These are phyloP conservation scores for Acrocera orbiculus DNA, from an alignment of 2,888 invertebrate genomes.

Conservation along the genomic window DNA sequence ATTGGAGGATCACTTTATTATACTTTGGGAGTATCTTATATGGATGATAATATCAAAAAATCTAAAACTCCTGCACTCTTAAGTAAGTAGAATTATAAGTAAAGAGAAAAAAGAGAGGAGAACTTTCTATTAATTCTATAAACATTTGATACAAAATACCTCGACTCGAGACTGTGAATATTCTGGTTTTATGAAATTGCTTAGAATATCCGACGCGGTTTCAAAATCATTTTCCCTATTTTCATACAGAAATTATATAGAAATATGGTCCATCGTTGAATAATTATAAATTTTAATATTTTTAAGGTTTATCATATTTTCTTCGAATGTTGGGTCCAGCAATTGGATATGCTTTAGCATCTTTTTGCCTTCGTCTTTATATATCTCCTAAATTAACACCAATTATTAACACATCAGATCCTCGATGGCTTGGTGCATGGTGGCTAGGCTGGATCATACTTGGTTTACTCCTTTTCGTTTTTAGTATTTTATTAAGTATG, in stretches of 20 bases:
- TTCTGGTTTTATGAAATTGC: neutral
- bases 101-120: neutral
- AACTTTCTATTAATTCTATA: neutral
- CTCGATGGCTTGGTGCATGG: conserved; percentile 71
- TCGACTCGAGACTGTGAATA: neutral
- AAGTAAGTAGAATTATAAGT: conserved; percentile 32
- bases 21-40: conserved; percentile 50
- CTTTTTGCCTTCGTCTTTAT: conserved; percentile 45
- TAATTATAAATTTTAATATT: conserved; percentile 3
- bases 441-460: conserved; percentile 58
- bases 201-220: neutral
- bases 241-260: too few species aligned
- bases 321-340: conserved; percentile 51
- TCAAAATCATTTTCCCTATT: neutral
- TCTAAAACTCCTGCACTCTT: conserved; percentile 53
- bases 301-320: conserved; percentile 44
- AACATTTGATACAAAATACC: neutral
- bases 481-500: conserved; percentile 42
- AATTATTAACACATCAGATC: conserved; percentile 46
- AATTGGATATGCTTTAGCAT: conserved; percentile 46
- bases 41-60: conserved; percentile 60
- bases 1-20: conserved; percentile 51
- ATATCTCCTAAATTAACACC: conserved; percentile 46
- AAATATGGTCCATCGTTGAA: neutral
- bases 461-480: conserved; percentile 38